Evolutionary conservation across 2,888 invertebrate species (phyloP).

Genomic region (Eledona agricola): DNA sequence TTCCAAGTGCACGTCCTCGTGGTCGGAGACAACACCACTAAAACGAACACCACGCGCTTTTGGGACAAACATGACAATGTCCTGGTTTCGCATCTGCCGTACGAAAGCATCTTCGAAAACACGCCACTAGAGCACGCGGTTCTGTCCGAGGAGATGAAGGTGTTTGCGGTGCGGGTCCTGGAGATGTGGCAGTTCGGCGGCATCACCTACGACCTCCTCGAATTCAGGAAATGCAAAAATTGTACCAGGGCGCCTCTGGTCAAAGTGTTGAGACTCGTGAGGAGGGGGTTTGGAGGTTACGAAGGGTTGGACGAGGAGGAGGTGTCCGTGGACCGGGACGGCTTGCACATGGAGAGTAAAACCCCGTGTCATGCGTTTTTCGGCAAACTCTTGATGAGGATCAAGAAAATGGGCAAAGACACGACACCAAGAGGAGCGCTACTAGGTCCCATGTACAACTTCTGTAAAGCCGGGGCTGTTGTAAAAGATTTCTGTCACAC

Average conservation of each 20-base stretch:
- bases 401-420: conserved; percentile 43
- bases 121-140: too few species aligned
- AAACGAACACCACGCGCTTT: conserved; percentile 33
- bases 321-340: conserved; percentile 58
- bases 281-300: conserved; percentile 10
- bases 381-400: conserved; percentile 56
- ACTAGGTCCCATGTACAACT: conserved; percentile 5
- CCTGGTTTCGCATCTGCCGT: conserved; percentile 60
- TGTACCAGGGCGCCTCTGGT: background rate
- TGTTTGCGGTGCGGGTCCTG: conserved; percentile 65
- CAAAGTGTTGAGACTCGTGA: conserved; percentile 1
- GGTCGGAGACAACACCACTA: conserved; percentile 28
- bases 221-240: conserved; percentile 14
- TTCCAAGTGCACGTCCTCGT: conserved; percentile 54
- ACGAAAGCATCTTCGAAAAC: conserved; percentile 62
- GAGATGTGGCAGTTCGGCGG: conserved; percentile 69
- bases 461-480: conserved; percentile 11
- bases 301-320: conserved; percentile 51
- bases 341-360: conserved; percentile 59
- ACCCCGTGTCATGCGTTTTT: conserved; percentile 62
- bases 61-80: conserved; percentile 63
- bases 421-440: conserved; percentile 7
- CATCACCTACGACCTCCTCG: conserved; percentile 56
- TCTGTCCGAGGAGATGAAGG: conserved; percentile 59
- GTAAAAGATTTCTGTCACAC: conserved; percentile 14